These are phyloP conservation scores for Sparidentex hasta DNA, from an alignment of 2,797 vertebrate genomes.

Conservation along the genomic window DNA sequence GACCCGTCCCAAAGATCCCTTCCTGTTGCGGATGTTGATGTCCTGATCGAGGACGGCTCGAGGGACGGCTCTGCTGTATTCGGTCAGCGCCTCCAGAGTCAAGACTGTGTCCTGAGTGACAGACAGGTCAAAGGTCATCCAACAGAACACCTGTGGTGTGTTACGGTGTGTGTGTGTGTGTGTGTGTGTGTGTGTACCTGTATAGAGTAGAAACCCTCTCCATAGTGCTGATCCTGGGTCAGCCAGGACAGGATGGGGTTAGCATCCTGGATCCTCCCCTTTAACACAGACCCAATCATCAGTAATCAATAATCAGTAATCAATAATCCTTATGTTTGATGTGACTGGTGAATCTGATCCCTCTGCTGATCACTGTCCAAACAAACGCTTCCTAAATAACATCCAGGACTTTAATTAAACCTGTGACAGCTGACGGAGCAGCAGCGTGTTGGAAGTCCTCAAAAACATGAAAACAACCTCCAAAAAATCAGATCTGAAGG, in stretches of 20 bases:
- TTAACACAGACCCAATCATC: background rate
- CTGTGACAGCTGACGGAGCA: no score
- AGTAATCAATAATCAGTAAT: no score
- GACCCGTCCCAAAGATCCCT: slow-evolving; percentile 73
- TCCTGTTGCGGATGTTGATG: slow-evolving; percentile 80
- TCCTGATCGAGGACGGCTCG: slow-evolving; percentile 85
- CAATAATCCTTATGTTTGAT: no score
- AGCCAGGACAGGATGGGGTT: slow-evolving; percentile 91
- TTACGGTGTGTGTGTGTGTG: slow-evolving; percentile 84
- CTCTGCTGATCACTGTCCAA: no score
- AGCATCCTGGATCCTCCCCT: slow-evolving; percentile 84
- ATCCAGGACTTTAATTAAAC: no score
- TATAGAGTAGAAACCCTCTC: slow-evolving; percentile 90
- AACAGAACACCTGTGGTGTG: background rate
- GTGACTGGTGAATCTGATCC: no score
- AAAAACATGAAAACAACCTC: no score
- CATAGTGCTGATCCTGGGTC: slow-evolving; percentile 91
- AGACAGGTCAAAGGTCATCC: slow-evolving; percentile 2
- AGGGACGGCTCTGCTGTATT: slow-evolving; percentile 83
- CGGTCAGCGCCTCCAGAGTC: slow-evolving; percentile 90
- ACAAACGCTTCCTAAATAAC: no score
- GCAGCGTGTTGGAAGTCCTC: no score
- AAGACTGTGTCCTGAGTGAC: slow-evolving; percentile 88
- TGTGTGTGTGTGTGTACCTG: slow-evolving; percentile 88
- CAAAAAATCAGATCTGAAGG: no score